Conservation (phyloP, 2,113 vertebrate species). For the Myocastor coypus region DNA sequence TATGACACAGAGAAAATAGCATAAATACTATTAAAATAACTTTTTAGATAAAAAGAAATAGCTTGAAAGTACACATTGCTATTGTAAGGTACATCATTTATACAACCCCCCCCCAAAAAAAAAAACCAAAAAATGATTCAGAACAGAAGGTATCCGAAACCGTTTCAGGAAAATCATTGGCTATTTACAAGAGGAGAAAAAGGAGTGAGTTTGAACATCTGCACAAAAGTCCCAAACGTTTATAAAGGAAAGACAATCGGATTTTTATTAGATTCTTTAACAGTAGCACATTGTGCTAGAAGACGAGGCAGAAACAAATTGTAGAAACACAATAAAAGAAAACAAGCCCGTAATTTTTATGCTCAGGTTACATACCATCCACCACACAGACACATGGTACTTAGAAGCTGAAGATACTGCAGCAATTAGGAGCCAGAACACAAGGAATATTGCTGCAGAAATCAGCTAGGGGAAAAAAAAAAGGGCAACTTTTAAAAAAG, state of each 20-base stretch:
- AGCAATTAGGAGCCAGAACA: neutral
- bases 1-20: neutral
- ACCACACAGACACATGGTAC: neutral
- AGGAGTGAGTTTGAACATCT: neutral
- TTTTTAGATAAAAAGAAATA: neutral
- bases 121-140: neutral
- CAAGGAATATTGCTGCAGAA: neutral
- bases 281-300: neutral
- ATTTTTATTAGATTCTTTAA: neutral
- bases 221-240: neutral
- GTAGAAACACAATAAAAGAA: slow-evolving; percentile 21
- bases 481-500: neutral
- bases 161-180: neutral
- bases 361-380: neutral
- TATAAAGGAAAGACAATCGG: neutral
- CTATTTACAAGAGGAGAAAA: neutral
- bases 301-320: neutral
- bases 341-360: neutral
- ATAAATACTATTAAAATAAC: neutral
- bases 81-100: neutral
- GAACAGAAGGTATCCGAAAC: neutral
- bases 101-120: no score
- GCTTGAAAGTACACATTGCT: neutral
- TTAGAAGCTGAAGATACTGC: neutral
- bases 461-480: neutral